Conservation (phyloP, 2,888 invertebrate species). For the Blastobasis adustella region DNA sequence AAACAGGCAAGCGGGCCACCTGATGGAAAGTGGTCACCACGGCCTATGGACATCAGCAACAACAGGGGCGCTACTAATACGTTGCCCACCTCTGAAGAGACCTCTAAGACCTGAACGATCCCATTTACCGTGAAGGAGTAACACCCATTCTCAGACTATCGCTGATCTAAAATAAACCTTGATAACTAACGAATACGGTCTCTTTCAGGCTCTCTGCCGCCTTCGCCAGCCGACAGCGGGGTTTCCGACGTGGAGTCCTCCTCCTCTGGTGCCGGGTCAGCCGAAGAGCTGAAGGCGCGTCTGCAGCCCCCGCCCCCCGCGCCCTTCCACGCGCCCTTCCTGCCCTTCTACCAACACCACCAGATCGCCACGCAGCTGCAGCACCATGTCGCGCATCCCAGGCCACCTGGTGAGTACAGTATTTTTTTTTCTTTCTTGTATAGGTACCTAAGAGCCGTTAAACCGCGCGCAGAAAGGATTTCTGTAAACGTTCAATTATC, state of each 20-base stretch:
- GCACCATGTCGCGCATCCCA: constrained; percentile 66
- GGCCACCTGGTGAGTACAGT: constrained; percentile 53
- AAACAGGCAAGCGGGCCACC: too few species aligned
- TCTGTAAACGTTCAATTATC: too few species aligned
- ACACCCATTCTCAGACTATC: too few species aligned
- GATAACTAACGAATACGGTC: neutral
- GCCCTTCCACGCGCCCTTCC: constrained; percentile 74
- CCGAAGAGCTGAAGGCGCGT: constrained; percentile 90
- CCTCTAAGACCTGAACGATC: too few species aligned
- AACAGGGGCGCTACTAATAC: too few species aligned
- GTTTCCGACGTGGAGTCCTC: constrained; percentile 98
- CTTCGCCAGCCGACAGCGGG: constrained; percentile 97
- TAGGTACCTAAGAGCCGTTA: too few species aligned
- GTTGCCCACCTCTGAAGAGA: too few species aligned
- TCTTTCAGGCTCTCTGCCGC: constrained; percentile 90
- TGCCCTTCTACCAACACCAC: constrained; percentile 81
- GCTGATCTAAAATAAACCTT: too few species aligned
- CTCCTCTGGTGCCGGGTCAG: constrained; percentile 85
- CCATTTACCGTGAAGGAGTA: too few species aligned
- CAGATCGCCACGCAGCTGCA: constrained; percentile 68
- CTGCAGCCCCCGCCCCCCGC: constrained; percentile 81
- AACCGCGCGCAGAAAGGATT: too few species aligned
- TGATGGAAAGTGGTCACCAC: too few species aligned
- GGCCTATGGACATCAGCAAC: too few species aligned
- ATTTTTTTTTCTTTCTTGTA: neutral